A percentile compares a stretch with the other conserved stretches of the same genome.
Conservation (phyloP, 2,113 vertebrate genomes). For the Anhinga anhinga region DNA sequence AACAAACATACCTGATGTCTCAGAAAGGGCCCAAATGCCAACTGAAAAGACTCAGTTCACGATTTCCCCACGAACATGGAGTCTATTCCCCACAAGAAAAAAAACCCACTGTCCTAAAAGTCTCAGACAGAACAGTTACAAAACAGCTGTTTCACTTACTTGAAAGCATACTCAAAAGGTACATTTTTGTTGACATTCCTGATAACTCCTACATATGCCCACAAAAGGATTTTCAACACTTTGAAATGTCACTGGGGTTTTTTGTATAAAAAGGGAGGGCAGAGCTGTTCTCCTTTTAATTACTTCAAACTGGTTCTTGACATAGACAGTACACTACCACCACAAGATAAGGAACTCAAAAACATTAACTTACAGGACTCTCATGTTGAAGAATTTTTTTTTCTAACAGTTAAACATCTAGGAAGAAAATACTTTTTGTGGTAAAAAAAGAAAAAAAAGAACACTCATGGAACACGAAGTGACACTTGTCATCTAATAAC, state of each 20-base stretch:
- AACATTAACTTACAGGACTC: not conserved
- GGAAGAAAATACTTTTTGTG: not conserved
- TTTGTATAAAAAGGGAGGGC: not conserved
- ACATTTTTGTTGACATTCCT: not conserved
- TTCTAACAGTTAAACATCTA: not conserved
- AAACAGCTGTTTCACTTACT: not conserved
- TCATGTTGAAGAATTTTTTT: not conserved
- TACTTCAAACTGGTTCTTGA: not conserved
- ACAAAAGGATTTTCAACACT: not conserved
- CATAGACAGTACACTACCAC: not conserved
- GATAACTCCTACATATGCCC: not conserved
- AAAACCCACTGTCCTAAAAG: not conserved
- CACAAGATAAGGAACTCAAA: not conserved
- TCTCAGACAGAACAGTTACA: not conserved
- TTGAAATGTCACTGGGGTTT: not conserved
- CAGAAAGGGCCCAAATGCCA: not conserved
- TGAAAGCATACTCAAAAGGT: not conserved
- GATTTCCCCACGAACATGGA: fast-evolving
- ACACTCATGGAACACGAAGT: not conserved
- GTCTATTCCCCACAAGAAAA: not conserved
- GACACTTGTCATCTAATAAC: not conserved
- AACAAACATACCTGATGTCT: not conserved
- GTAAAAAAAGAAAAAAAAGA: not conserved
- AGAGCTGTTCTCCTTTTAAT: not conserved
- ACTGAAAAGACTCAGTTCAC: not conserved